Evolutionary conservation across 2,113 vertebrate species (phyloP), one percentile per base, ranked within the genome.

Genomic region (Catharus bicknelli): DNA sequence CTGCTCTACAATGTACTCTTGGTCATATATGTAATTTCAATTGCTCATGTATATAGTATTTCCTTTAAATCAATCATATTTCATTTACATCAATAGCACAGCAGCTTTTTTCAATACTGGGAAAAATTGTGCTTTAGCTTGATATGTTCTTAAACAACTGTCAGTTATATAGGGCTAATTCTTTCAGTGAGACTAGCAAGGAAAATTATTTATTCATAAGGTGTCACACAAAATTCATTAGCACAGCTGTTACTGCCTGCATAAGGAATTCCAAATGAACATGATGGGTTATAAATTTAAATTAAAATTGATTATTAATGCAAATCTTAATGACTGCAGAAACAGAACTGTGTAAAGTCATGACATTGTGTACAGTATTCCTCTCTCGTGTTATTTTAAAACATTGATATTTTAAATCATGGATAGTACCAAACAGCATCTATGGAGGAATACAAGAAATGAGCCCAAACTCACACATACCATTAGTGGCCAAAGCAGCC

Each of bases 221-320:
- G 47, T 91, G 89, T 85, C 3, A 0, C 93, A 90, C 54, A 82
- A 97, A 95, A 95, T 95, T 96, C 87, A 94, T 97, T 96, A 96
- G 91, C 92, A 78, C 95, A 96, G 92, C 88, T 97, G 96, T 90
- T 93, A 61, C 82, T 5, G 70, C 82, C 92, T 90, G 88, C 86
- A 80, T 69, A 88, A 90, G 93, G 96, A 96, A 96, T 97, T 95
- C 90, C 80, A 94, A 95, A 96, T 96, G 75, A 96, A 92, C 76
- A 75, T 83, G 90, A 82, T 83, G 61, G 61, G 45, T 85, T 90
- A 96, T 95, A 95, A 95, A 97, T 95, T 94, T 95, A 94, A 97
- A 96, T 96, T 90, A 92, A 90, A 97, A 96, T 83, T 96, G 74
- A 96, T 95, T 93, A 94, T 95, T 95, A 96, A 94, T 93, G 77